A percentile compares a stretch with the other conserved stretches of the same genome.
These are phyloP conservation scores for Acanthococcus lagerstroemiae DNA, from an alignment of 2,888 invertebrate genomes.

Conservation along the genomic window DNA sequence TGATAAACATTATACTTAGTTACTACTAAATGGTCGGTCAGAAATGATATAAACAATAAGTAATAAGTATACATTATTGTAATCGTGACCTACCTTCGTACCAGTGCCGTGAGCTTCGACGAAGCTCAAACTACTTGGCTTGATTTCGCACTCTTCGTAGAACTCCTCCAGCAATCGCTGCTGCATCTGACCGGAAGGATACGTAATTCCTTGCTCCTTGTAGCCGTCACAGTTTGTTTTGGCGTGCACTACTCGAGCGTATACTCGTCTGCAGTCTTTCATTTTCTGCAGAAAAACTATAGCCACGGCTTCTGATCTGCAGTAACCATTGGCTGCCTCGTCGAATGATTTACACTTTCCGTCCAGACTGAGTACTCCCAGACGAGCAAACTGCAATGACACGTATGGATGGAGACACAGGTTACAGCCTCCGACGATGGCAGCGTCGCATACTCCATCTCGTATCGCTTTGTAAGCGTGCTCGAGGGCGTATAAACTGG, in stretches of 20 bases:
- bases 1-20: too few species aligned
- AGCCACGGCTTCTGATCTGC: slow-evolving; percentile 45
- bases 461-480: slow-evolving; percentile 66
- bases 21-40: too few species aligned
- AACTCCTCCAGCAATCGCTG: slow-evolving; percentile 44
- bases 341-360: slow-evolving; percentile 89
- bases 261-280: slow-evolving; percentile 52
- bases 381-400: slow-evolving; percentile 68
- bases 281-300: slow-evolving; percentile 44
- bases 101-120: slow-evolving; percentile 79
- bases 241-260: slow-evolving; percentile 62
- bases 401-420: slow-evolving; percentile 78
- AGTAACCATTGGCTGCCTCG: slow-evolving; percentile 49
- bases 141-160: slow-evolving; percentile 53
- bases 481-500: slow-evolving; percentile 77
- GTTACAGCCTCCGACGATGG: slow-evolving; percentile 80
- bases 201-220: slow-evolving; percentile 59
- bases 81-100: slow-evolving; percentile 44
- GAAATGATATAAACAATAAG: background rate
- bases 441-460: slow-evolving; percentile 73
- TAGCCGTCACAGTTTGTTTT: slow-evolving; percentile 74
- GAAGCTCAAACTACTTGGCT: slow-evolving; percentile 60
- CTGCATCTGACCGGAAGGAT: slow-evolving; percentile 50
- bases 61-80: too few species aligned
- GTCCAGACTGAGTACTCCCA: slow-evolving; percentile 66